These are phyloP conservation scores for Proterorhinus semilunaris DNA, from an alignment of 2,113 vertebrate species.

Conservation along the genomic window DNA sequence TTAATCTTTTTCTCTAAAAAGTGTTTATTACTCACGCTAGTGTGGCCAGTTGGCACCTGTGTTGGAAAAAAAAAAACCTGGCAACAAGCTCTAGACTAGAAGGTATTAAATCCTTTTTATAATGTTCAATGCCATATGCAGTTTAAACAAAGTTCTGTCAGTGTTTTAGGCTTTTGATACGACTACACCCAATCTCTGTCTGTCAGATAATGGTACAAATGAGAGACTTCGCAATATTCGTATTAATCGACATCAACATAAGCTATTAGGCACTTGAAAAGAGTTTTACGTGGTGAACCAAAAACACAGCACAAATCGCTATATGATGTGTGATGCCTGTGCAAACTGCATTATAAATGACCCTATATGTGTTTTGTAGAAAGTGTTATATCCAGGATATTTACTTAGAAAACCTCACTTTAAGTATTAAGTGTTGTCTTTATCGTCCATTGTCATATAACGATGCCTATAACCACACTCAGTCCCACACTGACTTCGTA, in stretches of 20 bases:
- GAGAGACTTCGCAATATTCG: neutral
- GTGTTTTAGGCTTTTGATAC: conserved; percentile 1
- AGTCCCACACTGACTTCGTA: neutral
- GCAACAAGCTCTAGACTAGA: conserved; percentile 32
- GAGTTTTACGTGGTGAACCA: too few species aligned
- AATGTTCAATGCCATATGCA: conserved; percentile 12
- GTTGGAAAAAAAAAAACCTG: conserved; percentile 66
- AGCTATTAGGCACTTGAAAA: neutral
- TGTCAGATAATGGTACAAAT: neutral
- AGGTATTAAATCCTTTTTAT: conserved; percentile 20
- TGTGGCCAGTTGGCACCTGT: conserved; percentile 62
- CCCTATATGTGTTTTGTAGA: neutral
- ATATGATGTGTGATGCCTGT: too few species aligned
- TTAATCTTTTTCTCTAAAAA: conserved; percentile 81
- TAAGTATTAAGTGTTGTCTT: neutral
- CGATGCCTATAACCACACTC: neutral
- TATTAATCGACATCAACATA: neutral
- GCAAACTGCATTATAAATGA: neutral
- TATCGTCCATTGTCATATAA: neutral
- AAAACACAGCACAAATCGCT: too few species aligned
- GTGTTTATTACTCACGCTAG: conserved; percentile 80
- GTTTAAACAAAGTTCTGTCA: neutral
- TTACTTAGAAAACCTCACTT: neutral
- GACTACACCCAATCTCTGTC: neutral
- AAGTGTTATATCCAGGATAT: neutral